Base-by-base conservation (phyloP, 23 tunicate genomes). In the Ciona savignyi region DNA sequence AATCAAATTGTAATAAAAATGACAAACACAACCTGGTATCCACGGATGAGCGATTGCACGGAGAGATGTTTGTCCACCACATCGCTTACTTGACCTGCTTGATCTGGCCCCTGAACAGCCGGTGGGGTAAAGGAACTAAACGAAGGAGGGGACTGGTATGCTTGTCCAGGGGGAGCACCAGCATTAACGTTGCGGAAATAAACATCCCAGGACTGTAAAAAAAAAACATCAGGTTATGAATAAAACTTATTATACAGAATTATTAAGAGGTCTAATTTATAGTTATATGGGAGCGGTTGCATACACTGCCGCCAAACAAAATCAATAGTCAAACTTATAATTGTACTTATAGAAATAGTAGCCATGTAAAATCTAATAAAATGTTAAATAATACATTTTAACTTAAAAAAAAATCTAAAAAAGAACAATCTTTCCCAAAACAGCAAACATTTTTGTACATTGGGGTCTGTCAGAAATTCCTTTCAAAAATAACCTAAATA, bases 111-210 rank as follows among this genome's bases (percentile, higher is more conserved):
- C 0, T 73, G 4, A 26, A 66, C 29, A 19, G 77, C 27, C 1
- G 51, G 1, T 1, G 77, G 32, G 26, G 60, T 1, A 1, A 67
- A 25, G 65, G 77, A 76, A 25, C 91, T 91, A 32, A 93, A 70
- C 33, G 82, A n/a, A 56, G 93, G 93, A 60, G 93, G 98, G 29
- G 81, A 68, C 62, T 95, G 99, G 72, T 89, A 81, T 0, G 99
- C 99, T 76, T 80, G 79, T 29, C 99, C 99, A 35, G 96, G 99
- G 20, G 78, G 69, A 61, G 96, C 96, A 62, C 84, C 96, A 33
- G 73, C 60, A 35, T 89, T 79, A 4, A 95, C 99, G 66, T 77
- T 76, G 35, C 80, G 80, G 32, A 95, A 95, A 71, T 88, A 95
- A 3, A 80, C 74, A 61, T 89, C 81, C 99, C 99, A 95, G 11